Base-by-base conservation (phyloP, 2,888 invertebrate genomes). In the Fragum whitleyi region DNA sequence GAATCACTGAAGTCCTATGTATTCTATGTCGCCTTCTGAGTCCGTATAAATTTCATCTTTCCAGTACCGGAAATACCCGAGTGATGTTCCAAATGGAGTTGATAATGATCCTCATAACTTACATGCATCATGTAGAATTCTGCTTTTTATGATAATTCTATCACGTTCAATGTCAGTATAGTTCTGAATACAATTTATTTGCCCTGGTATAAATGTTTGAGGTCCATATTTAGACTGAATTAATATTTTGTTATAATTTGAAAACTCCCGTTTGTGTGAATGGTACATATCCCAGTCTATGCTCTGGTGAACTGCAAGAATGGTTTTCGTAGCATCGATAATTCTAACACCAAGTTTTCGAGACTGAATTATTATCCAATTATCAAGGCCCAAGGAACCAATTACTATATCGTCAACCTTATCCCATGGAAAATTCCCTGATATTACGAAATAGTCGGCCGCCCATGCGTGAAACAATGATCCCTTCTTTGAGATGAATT, bases 361-460 rank as follows among this genome's bases (percentile, higher is more conserved):
- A 1, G 90, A 81, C 68, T 90, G 80, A 21, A 86, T 85, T 0
- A 92, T 89, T 11, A 91, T 77, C 90, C 91, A 92, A 75, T 91
- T 91, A 70, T 91, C 92, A 70, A 90, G 91, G 0, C 90, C 92
- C 21, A 86, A 70, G 16, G 90, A 83, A 16, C 91, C 91, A 42
- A 91, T 87, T 26, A 91, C 90, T 55, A 92, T 88, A 39, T 90
- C 89, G n/a, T 47, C 47, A 47, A 47, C 2, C 14, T 47, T 36
- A 28, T 82, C 80, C 92, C 91, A 92, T 1, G 89, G 90, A 80
- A 85, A 91, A 14, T 69, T 57, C 36, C 84, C 76, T 32, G 79
- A 73, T 1, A 91, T 90, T n/a, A 91, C 88, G 68, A 92, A 91
- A 74, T 87, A 91, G 74, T 91, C 91, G 69, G 89, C 90, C 0